Base-by-base conservation (phyloP, 2,113 vertebrate species). In the Motacilla tschutschensis region DNA sequence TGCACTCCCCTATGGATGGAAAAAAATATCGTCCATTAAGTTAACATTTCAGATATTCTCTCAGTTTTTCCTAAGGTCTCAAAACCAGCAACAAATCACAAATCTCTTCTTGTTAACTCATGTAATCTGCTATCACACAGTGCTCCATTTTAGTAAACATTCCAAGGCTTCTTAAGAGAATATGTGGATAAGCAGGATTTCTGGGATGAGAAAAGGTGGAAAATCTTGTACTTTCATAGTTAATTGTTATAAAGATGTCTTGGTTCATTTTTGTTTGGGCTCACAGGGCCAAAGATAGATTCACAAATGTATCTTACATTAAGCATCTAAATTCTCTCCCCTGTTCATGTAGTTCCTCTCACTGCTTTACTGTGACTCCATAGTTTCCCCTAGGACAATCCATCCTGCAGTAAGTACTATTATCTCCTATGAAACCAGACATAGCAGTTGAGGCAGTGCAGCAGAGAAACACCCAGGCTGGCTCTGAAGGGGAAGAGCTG, bases 1-100 rank as follows among this genome's bases (percentile, higher is more conserved):
- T 51, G 53, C 50, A 51, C 89, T 93, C 87, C 85, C 81, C 69
- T 78, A 75, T 35, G 79, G 66, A 64, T n/a, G 70, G 82, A 91
- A 92, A 93, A 93, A 92, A 85, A n/a, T 91, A 94, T 85, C 93
- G 88, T 88, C 87, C 78, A 76, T 81, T 87, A 91, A 79, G 69
- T 80, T 88, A 85, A 77, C 50, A 91, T 95, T 91, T 90, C 76
- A 89, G 87, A 69, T 81, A 51, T 83, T 57, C 63, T 91, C 63
- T 66, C 75, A 48, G 25, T 48, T 84, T 83, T 72, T 78, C 62
- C 31, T 79, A 63, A 85, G 58, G n/a, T 91, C 91, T 82, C 66
- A 80, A 79, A 87, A 82, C 83, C 88, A 79, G 43, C 38, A 92
- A 54, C 11, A 85, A 44, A 94, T 31, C 46, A 71, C 38, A 70